These are phyloP conservation scores for Parazoanthus darwini DNA, from an alignment of 92 coral and sea anemone genomes.

Conservation along the genomic window DNA sequence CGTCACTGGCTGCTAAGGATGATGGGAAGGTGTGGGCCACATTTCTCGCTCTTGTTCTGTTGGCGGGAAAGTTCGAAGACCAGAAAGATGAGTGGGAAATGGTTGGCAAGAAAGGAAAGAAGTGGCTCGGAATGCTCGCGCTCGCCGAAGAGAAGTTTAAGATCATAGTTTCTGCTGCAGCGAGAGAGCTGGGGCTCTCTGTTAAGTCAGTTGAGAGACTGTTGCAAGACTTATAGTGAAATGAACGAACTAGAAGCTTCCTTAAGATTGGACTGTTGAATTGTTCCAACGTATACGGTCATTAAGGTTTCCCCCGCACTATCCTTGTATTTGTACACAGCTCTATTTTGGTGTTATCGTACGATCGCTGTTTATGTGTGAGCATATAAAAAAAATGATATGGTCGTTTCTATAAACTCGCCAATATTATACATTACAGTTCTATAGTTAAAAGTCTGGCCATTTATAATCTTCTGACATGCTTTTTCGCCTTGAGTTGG, in stretches of 20 bases:
- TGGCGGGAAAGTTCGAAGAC: constrained; percentile 20
- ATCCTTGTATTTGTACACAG: too few species aligned
- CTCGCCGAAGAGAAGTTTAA: neutral
- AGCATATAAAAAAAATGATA: too few species aligned
- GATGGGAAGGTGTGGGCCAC: constrained; percentile 32
- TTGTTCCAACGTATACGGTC: too few species aligned
- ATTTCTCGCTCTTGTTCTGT: constrained; percentile 22
- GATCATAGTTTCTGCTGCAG: constrained; percentile 17
- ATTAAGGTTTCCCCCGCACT: too few species aligned
- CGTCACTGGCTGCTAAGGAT: neutral
- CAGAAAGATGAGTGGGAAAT: constrained; percentile 48
- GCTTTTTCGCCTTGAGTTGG: too few species aligned
- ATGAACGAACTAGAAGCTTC: neutral
- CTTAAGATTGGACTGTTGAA: too few species aligned
- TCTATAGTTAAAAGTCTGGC: too few species aligned
- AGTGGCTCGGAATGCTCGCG: constrained; percentile 20
- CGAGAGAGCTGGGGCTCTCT: neutral
- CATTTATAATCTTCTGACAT: too few species aligned
- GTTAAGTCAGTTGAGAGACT: neutral
- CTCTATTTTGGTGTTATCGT: too few species aligned
- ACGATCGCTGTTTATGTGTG: too few species aligned
- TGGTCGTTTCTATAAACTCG: too few species aligned
- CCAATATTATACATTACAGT: too few species aligned
- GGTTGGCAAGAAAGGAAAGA: constrained; percentile 25
- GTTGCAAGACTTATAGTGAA: neutral